Evolutionary conservation across 2,888 invertebrate genomes (phyloP), one percentile per base, ranked within the genome.

Genomic region (Calliopum simillimum): DNA sequence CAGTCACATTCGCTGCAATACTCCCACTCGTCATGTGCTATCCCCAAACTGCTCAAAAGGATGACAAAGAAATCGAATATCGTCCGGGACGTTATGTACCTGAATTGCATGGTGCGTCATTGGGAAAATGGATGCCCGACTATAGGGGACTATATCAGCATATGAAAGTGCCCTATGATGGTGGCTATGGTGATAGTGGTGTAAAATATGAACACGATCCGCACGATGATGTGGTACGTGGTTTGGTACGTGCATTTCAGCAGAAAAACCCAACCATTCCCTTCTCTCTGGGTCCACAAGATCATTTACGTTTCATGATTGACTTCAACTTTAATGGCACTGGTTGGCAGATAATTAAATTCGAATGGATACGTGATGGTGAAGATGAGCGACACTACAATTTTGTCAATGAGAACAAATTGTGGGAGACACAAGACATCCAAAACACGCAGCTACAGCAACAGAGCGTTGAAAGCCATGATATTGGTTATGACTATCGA

Each of bases 71-170:
- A 33, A 11, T 21, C 2, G 43, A 11, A 3, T 2, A 23, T 4
- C 43, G 23, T 44, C 77, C 78, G 0, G 84, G 84, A 0, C 79
- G 76, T 33, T 85, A 85, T 69, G 69, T 77, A 6, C 84, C 81
- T 1, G 77, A 81, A 44, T 49, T 79, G 25, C 77, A 81, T 58
- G 85, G 84, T 1, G 79, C 73, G 19, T 88, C 88, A 75, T 71
- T 72, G n/a, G 90, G 90, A 1, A 88, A 88, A 79, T 90, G 90
- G 74, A 74, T 86, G 21, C 89, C 88, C 0, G 87, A 88, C 2
- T 86, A 88, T 53, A 88, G 89, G 73, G 90, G 89, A 12, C 86
- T 83, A 76, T 90, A 89, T 76, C 85, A 84, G 0, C 89, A 89
- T 62, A 85, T 88, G 47, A 87, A 86, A 51, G 77, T 81, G 55